Evolutionary conservation across 2,888 invertebrate species (phyloP), one percentile per base, ranked within the genome.

Genomic region (Amiota mariae): DNA sequence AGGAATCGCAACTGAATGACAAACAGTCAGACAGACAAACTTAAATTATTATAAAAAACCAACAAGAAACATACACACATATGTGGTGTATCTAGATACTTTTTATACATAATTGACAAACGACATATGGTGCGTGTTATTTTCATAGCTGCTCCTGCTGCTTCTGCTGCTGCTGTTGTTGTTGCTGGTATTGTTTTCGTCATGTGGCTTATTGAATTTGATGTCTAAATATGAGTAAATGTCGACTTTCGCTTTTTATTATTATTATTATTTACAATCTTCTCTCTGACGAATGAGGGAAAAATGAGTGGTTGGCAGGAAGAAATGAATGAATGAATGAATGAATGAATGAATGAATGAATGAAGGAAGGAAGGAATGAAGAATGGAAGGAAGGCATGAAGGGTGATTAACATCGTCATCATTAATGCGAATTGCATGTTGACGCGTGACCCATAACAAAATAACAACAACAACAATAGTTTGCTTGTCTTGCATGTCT

Each of bases 371-470:
- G 59, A 59, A 24, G 59, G 59, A 20, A 24, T 9, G 20, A 18
- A 59, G 59, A 24, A 24, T 24, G 24, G 18, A 8, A 11, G 59
- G n/a, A 4, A n/a, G 59, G 59, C 18, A 24, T 24, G 59, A 20
- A 24, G 9, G 24, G 57, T 57, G 57, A n/a, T 20, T 20, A 24
- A 24, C 15, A 47, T 46, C 12, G 51, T 24, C n/a, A 20, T 68
- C 36, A 68, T 56, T 15, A 73, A 57, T 68, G 77, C 64, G 73
- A 76, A 77, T 76, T 73, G 80, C 81, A 80, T 80, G 80, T 74
- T 72, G 72, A 74, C 73, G 73, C 75, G 73, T 75, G 75, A 76
- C 74, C 75, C 72, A 72, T 70, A 76, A 74, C 48, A 76, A 59
- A 47, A 73, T 48, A 61, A 20, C 18, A 61, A 20, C 24, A 18